Evolutionary conservation across 2,888 invertebrate genomes (phyloP), one percentile per base, ranked within the genome.

Genomic region (Fragum whitleyi): DNA sequence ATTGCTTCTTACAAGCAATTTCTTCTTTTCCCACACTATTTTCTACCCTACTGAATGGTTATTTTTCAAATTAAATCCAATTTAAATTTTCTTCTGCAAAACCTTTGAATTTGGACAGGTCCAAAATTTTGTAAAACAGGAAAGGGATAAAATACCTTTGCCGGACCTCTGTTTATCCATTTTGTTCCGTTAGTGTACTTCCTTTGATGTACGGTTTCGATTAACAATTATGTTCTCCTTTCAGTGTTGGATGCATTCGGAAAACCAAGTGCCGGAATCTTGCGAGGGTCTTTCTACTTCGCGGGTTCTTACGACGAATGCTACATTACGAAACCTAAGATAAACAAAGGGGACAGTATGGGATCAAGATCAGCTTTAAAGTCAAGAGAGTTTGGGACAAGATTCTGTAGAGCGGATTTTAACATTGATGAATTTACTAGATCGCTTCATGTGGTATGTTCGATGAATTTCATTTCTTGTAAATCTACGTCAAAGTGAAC

Each of bases 211-310:
- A n/a, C n/a, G n/a, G n/a, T n/a, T n/a, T n/a, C n/a, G n/a, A n/a
- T n/a, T n/a, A n/a, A n/a, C n/a, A 36, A 36, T 36, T 36, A 6
- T 36, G 9, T 39, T n/a, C 9, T 39, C 23, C 9, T 79, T 82
- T 36, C 78, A 90, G 90, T 88, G 87, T 61, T 90, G 28, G 89
- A 90, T 61, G 87, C 90, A 0, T 73, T 78, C 1, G 90, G 89
- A 0, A 90, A 89, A 68, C 76, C 86, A 19, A 76, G 74, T 2
- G 51, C 87, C 1, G 90, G 88, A 21, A 55, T 90, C 2, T 62
- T 83, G 36, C 78, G 83, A 14, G 90, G 89, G 11, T 75, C 86
- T 26, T 62, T 87, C 29, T 84, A 86, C 29, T 83, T 88, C 73
- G 21, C 85, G 21, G 90, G 90, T 19, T 78, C 86, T 7, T 89